Percentiles rank a stretch among this genome's conserved stretches.
phyloP scores from a whole-genome alignment of 2,888 invertebrate species.

The Sicus ferrugineus region DNA sequence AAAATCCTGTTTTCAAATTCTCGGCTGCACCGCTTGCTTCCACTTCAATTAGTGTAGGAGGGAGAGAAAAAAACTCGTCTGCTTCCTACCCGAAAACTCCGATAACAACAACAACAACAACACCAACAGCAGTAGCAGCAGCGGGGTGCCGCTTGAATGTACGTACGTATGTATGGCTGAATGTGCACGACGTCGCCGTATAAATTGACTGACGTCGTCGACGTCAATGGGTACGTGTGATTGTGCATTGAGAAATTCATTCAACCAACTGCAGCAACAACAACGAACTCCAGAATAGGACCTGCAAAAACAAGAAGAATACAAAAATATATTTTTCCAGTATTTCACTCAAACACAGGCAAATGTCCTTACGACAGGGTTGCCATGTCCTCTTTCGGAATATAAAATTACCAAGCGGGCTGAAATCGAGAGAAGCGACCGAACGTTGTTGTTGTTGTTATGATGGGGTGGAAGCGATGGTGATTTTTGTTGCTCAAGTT shows the following conservation, averaged over 20 bases:
- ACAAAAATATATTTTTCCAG: too few relatives aligned
- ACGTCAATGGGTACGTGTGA: neutral
- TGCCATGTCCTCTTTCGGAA: constrained; percentile 14
- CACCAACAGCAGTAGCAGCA: too few relatives aligned
- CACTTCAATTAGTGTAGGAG: too few relatives aligned
- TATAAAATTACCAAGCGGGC: constrained; percentile 10
- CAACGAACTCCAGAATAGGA: neutral
- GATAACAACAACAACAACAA: too few relatives aligned
- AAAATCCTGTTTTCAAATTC: neutral
- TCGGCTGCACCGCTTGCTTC: too few relatives aligned
- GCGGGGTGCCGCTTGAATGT: too few relatives aligned
- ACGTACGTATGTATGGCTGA: too few relatives aligned
- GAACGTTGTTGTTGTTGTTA: neutral
- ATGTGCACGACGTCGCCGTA: too few relatives aligned
- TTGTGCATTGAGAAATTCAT: neutral
- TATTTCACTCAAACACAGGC: too few relatives aligned
- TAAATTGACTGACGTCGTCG: neutral
- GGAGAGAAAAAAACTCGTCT: too few relatives aligned
- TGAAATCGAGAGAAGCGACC: neutral
- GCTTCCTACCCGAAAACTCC: too few relatives aligned
- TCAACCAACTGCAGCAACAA: neutral
- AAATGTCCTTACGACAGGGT: constrained; percentile 25
- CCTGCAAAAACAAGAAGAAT: neutral
- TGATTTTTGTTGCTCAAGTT: too few relatives aligned
- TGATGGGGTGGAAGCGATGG: neutral